Percentiles rank a stretch among this genome's conserved stretches.
phyloP scores from a whole-genome alignment of 2,113 vertebrate genomes.

The Taxidea taxus region DNA sequence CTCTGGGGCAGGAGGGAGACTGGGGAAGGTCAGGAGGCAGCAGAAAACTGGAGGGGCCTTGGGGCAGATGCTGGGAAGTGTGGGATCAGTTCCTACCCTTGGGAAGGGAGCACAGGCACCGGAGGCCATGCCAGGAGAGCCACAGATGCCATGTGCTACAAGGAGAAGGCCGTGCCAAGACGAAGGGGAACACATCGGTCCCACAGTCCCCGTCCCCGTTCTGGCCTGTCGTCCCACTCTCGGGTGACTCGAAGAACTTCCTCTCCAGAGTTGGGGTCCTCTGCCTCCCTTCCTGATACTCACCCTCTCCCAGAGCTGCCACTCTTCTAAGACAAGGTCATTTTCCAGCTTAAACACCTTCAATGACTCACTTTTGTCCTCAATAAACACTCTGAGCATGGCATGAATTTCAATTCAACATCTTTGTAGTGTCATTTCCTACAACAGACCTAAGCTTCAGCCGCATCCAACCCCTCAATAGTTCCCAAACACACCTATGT shows the following conservation, averaged over 20 bases:
- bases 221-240: neutral
- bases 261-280: neutral
- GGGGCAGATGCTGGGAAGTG: neutral
- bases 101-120: neutral
- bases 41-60: neutral
- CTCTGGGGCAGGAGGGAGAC: neutral
- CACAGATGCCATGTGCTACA: neutral
- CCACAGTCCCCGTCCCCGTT: neutral
- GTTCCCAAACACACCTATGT: neutral
- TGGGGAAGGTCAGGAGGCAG: neutral
- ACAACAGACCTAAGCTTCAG: neutral
- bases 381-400: neutral
- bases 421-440: neutral
- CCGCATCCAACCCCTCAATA: neutral
- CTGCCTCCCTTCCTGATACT: neutral
- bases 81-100: neutral
- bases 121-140: neutral
- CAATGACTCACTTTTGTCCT: neutral
- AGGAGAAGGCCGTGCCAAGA: neutral
- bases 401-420: neutral
- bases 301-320: neutral
- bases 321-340: neutral
- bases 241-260: neutral
- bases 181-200: fast-evolving
- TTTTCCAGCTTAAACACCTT: neutral